Conservation (phyloP, 2,888 invertebrate species). For the Drosophila suboccidentalis region DNA sequence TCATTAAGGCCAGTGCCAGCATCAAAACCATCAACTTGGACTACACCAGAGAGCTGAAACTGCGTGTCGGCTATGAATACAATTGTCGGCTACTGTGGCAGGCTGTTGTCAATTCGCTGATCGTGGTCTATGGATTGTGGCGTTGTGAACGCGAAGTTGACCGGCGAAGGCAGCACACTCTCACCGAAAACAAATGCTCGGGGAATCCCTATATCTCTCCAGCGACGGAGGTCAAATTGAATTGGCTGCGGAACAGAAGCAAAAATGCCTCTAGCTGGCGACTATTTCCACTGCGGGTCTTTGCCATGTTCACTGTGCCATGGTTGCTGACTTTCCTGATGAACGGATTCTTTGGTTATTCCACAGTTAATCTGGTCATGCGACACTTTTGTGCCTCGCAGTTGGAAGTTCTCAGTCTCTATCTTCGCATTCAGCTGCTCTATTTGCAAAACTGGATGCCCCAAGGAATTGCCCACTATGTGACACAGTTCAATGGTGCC, state of each 20-base stretch:
- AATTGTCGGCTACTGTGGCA: conserved; percentile 44
- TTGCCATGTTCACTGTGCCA: conserved; percentile 40
- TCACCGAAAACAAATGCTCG: not conserved
- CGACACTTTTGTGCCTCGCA: conserved; percentile 57
- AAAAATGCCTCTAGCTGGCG: not conserved
- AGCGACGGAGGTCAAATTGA: conserved; percentile 47
- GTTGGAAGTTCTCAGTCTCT: conserved; percentile 34
- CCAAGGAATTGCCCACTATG: not conserved
- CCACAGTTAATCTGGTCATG: conserved; percentile 54
- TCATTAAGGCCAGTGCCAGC: conserved; percentile 53
- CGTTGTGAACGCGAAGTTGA: conserved; percentile 31
- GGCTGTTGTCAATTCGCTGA: conserved; percentile 45
- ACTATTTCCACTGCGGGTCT: conserved; percentile 24
- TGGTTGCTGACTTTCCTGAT: conserved; percentile 56
- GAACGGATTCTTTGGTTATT: conserved; percentile 39
- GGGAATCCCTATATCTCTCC: conserved; percentile 12
- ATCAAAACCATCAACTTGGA: conserved; percentile 38
- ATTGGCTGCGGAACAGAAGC: conserved; percentile 38
- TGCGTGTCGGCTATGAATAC: conserved; percentile 60
- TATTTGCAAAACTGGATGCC: conserved; percentile 38
- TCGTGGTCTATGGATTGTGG: conserved; percentile 55
- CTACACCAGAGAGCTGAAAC: conserved; percentile 40
- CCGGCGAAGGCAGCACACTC: not conserved
- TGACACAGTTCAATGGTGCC: conserved; percentile 25
- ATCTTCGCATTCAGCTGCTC: conserved; percentile 48